Conservation (phyloP, 2,797 vertebrate genomes). For the Gobio occitaniae region DNA sequence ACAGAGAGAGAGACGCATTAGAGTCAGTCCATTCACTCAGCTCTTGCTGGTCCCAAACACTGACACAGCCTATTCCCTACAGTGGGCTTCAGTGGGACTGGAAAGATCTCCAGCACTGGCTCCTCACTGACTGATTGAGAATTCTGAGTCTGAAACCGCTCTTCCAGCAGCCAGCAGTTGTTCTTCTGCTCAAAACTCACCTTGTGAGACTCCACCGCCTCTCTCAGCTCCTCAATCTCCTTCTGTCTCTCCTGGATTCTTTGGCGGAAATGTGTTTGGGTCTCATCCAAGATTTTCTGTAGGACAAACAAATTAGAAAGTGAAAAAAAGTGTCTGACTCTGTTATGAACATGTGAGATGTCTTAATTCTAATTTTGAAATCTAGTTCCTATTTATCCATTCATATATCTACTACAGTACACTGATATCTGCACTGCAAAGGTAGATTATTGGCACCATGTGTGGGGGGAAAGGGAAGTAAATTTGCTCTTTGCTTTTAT, state of each 20-base stretch:
- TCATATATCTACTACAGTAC: too few relatives aligned
- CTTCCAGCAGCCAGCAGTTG: too few relatives aligned
- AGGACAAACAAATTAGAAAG: not conserved
- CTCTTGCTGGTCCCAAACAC: not conserved
- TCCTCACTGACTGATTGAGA: not conserved
- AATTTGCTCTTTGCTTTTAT: not conserved
- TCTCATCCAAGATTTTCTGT: not conserved
- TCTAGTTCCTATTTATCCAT: not conserved
- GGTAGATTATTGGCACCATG: not conserved
- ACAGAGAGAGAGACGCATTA: slow-evolving; percentile 1
- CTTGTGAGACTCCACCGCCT: too few relatives aligned
- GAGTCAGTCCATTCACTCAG: not conserved
- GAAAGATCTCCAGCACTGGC: not conserved
- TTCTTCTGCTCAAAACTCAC: too few relatives aligned
- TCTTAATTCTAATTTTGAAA: not conserved
- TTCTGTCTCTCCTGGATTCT: not conserved
- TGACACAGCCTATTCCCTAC: not conserved
- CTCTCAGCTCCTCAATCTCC: not conserved
- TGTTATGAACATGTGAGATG: not conserved
- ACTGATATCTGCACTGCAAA: too few relatives aligned
- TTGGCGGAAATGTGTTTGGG: not conserved
- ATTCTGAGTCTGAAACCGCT: not conserved
- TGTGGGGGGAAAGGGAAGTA: too few relatives aligned
- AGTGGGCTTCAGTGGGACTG: slow-evolving; percentile 4
- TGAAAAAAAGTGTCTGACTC: not conserved